These are phyloP conservation scores for Nylanderia fulva DNA, from an alignment of 1,140 invertebrate species.

Conservation along the genomic window DNA sequence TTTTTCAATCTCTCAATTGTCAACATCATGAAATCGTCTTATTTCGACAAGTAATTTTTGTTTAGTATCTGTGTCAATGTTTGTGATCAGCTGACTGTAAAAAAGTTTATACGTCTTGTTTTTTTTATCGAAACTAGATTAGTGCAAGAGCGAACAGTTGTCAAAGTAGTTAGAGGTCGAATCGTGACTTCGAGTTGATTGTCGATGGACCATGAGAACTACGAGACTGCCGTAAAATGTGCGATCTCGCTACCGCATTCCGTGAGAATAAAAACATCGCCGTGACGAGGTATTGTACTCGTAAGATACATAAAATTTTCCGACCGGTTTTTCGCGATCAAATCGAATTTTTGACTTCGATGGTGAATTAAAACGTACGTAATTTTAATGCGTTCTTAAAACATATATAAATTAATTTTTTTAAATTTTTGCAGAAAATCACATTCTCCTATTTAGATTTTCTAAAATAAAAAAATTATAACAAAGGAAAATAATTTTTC, in stretches of 20 bases:
- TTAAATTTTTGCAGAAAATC: not conserved
- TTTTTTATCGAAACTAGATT: conserved; percentile 12
- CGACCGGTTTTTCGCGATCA: not conserved
- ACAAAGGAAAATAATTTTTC: not conserved
- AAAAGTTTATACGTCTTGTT: not conserved
- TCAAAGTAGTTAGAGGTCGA: conserved; percentile 9
- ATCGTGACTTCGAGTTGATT: conserved; percentile 5
- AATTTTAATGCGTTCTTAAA: not conserved
- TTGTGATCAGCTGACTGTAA: not conserved
- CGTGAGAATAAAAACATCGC: conserved; percentile 29
- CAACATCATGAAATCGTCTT: not conserved
- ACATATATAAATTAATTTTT: not conserved
- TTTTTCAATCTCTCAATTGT: not conserved
- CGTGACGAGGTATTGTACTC: conserved; percentile 17
- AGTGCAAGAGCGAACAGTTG: not conserved
- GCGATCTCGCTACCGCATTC: conserved; percentile 48
- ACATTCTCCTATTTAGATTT: not conserved
- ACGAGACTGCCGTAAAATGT: conserved; percentile 12
- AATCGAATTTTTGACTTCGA: not conserved
- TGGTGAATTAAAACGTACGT: not conserved
- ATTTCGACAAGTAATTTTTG: not conserved
- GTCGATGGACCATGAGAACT: conserved; percentile 31
- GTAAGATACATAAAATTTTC: not conserved
- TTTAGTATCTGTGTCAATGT: not conserved
- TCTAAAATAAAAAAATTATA: not conserved